A percentile compares a stretch with the other conserved stretches of the same genome.
Evolutionary conservation across 2,113 vertebrate genomes (phyloP).

Genomic region (Phylloscopus whistleri): DNA sequence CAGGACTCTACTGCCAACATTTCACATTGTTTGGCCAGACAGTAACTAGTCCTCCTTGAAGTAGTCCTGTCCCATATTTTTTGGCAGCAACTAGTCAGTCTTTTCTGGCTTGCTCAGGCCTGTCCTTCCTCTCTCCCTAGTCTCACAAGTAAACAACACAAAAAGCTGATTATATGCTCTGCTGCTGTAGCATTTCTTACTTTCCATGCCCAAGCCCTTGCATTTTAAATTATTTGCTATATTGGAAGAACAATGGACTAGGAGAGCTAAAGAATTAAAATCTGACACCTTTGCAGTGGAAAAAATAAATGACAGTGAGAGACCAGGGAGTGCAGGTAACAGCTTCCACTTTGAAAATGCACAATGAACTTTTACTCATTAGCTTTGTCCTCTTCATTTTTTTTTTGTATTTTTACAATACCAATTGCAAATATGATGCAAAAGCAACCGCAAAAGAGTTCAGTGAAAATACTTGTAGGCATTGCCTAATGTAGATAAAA

Average conservation of each 20-base stretch:
- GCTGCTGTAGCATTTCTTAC: background rate
- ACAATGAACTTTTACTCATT: background rate
- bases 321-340: background rate
- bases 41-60: background rate
- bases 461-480: background rate
- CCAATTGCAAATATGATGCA: background rate
- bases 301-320: background rate
- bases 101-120: background rate
- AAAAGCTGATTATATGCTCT: background rate
- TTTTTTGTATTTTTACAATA: background rate
- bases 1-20: background rate
- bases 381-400: background rate
- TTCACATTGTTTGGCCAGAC: background rate
- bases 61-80: background rate
- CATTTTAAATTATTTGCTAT: background rate
- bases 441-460: background rate
- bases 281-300: background rate
- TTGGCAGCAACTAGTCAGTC: background rate
- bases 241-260: background rate
- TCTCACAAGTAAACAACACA: background rate
- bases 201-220: background rate
- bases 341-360: background rate
- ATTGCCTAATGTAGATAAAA: background rate
- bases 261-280: background rate
- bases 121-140: background rate